Conservation (phyloP, 2,888 invertebrate genomes). For the Apeira syringaria region DNA sequence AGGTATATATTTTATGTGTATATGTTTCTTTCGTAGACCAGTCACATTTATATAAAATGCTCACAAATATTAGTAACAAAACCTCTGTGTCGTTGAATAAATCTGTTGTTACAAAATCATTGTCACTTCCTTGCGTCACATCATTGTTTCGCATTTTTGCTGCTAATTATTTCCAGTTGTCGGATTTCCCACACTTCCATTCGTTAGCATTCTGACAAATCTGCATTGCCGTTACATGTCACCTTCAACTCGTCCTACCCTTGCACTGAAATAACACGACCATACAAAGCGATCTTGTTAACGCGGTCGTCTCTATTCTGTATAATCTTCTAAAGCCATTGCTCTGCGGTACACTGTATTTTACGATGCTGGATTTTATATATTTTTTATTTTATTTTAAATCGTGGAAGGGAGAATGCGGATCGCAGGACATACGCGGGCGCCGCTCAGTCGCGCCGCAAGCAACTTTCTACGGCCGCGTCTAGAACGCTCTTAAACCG, state of each 20-base stretch:
- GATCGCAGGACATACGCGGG: conserved; percentile 78
- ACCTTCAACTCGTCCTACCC: conserved; percentile 9
- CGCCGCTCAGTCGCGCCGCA: conserved; percentile 79
- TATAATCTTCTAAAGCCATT: conserved; percentile 51
- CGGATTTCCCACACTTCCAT: conserved; percentile 21
- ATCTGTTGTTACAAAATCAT: conserved; percentile 22
- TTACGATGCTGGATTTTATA: conserved; percentile 59
- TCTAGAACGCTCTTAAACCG: conserved; percentile 80
- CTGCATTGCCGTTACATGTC: conserved; percentile 4
- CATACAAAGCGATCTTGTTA: conserved; percentile 2
- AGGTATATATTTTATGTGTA: no score
- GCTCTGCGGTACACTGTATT: conserved; percentile 61
- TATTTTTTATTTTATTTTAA: conserved; percentile 69
- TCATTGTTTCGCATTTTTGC: conserved; percentile 20
- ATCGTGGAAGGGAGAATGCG: conserved; percentile 73
- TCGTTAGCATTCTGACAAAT: conserved; percentile 15
- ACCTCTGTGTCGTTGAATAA: conserved; percentile 19
- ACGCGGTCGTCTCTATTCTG: conserved; percentile 50
- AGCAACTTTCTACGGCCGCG: conserved; percentile 81
- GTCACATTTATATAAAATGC: conserved; percentile 2
- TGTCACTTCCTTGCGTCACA: conserved; percentile 28
- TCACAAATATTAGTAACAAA: conserved; percentile 7
- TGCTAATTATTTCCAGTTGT: conserved; percentile 18
- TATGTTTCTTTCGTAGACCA: neutral
- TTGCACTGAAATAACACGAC: conserved; percentile 3